Evolutionary conservation across 2,888 invertebrate species (phyloP).

Genomic region (Sphecodes monilicornis): DNA sequence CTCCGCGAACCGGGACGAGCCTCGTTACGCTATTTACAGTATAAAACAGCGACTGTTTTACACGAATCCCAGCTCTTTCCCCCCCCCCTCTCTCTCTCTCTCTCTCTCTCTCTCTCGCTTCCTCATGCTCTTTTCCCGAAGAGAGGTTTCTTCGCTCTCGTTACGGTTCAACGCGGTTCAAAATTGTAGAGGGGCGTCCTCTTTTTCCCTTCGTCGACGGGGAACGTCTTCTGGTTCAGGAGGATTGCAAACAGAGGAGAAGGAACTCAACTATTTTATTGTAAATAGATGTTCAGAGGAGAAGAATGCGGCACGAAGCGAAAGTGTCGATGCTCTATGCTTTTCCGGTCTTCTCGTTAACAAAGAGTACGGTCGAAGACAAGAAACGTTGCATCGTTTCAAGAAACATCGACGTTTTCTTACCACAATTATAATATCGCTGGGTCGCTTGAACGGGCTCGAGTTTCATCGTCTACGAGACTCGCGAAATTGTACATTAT

Average conservation of each 20-base stretch:
- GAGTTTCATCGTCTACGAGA: neutral
- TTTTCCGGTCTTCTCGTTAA: neutral
- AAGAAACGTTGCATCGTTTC: neutral
- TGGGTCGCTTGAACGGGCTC: neutral
- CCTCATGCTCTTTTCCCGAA: neutral
- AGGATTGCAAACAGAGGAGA: neutral
- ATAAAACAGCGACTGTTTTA: conserved; percentile 33
- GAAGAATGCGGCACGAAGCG: neutral
- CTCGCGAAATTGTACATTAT: neutral
- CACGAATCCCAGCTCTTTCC: neutral
- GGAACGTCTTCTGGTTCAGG: neutral
- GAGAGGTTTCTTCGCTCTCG: neutral
- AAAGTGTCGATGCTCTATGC: neutral
- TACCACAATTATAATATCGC: neutral
- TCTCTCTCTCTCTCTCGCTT: neutral
- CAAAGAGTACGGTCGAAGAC: neutral
- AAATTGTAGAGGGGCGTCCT: neutral
- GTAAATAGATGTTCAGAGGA: neutral
- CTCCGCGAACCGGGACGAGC: conserved; percentile 14
- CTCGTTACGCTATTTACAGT: conserved; percentile 32
- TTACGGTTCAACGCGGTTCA: conserved; percentile 1
- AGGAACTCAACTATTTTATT: neutral
- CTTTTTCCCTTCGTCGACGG: neutral
- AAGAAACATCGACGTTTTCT: neutral
- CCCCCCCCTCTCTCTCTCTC: neutral